Evolutionary conservation across 2,888 invertebrate genomes (phyloP), one percentile per base, ranked within the genome.

Genomic region (Anthoptus insignis): DNA sequence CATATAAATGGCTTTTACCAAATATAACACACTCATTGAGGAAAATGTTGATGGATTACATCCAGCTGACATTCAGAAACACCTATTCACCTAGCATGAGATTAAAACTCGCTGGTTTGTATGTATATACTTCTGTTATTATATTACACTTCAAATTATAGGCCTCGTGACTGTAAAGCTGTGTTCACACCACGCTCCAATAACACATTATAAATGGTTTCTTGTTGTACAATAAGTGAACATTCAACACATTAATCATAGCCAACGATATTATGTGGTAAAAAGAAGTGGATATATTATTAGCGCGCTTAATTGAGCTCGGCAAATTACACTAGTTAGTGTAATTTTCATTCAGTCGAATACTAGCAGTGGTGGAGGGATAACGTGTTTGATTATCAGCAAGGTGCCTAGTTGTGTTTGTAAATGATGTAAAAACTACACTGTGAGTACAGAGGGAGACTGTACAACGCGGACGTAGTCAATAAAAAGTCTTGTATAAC

Each of bases 151-250:
- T 59, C 59, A 49, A 59, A 59, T 59, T 59, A 59, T 37, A 59
- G 59, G 59, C 49, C 22, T 22, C 16, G 29, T 45, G 45, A 19
- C 19, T 14, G 27, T 42, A 24, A 49, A 19, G 59, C 49, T 59
- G 49, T 59, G 59, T 37, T 27, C 50, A 24, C 59, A 22, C 50
- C 32, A n/a, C 52, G 59, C 39, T 53, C 60, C 59, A 59, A 65
- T 65, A 65, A 59, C 65, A 59, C 49, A 27, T 65, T 54, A 65
- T 59, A 65, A 65, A 65, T 65, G 65, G 65, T 59, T 65, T 54
- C 56, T 24, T 37, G 39, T 37, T 47, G 53, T 59, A 29, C 59
- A 59, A 65, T 52, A 61, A 53, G 53, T 61, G 53, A 57, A 32
- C 27, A 21, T 49, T 16, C 21, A 47, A 45, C 32, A 16, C 59